Base-by-base conservation (phyloP, 1,140 invertebrate species). In the Zaprionus taronus region DNA sequence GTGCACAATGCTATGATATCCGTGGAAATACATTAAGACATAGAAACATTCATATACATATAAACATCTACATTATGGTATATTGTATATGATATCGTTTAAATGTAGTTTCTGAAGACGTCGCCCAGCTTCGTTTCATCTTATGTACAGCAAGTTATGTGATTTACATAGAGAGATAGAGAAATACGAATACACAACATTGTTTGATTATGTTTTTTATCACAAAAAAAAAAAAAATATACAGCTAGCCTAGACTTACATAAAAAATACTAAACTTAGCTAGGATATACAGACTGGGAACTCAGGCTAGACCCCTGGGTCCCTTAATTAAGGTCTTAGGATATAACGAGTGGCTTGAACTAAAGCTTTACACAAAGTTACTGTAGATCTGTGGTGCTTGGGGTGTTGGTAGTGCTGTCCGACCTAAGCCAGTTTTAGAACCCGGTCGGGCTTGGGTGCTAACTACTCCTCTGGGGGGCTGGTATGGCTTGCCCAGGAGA, bases 401-500 rank as follows among this genome's bases (percentile, higher is more conserved):
- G 6, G 14, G 6, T 26, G 36, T 4, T 41, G 38, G 15, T 63
- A 28, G 31, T 17, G 26, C 55, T 47, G 28, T 55, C 24, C n/a
- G 55, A 24, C 6, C 26, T 44, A 67, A 38, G 55, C 55, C 31
- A 58, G 14, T 47, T 67, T 67, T 3, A 67, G 28, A 26, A 4
- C 28, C 4, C 24, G 36, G 11, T 17, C 51, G 4, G 12, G 12
- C 22, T n/a, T n/a, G 41, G 17, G 14, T 44, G 11, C 3, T 4
- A 15, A 11, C 51, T 78, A 86, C 53, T 87, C 68, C 15, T 79
- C 83, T 4, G 83, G 63, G 63, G 1, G 80, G 80, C 22, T 55
- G 74, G 2, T 72, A 70, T 4, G 79, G 79, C 14, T 72, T 78
- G 11, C 70, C 60, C 41, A 92, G 56, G 1, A 68, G 28, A 15